phyloP scores from a whole-genome alignment of 2,888 invertebrate genomes.

The Lathronympha strigana region DNA sequence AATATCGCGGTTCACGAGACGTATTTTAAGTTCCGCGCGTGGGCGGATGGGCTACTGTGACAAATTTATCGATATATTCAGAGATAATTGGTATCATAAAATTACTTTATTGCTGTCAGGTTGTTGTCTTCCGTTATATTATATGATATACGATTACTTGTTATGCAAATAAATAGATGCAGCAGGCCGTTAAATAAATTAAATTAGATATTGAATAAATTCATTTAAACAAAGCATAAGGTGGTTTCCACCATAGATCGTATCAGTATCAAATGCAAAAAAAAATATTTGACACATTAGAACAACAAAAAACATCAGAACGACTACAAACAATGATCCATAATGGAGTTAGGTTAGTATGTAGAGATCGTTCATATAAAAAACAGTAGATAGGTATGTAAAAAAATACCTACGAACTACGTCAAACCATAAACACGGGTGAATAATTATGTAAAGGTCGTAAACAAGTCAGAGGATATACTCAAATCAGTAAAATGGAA shows the following conservation, averaged over 20 bases:
- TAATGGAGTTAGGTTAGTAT: too few species aligned
- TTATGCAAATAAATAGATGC: background rate
- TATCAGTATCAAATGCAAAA: too few species aligned
- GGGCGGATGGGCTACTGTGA: constrained; percentile 41
- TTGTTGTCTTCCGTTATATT: constrained; percentile 47
- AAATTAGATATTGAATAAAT: background rate
- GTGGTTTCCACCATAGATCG: too few species aligned
- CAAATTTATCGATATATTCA: constrained; percentile 40
- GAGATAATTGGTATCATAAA: constrained; percentile 44
- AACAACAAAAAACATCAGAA: too few species aligned
- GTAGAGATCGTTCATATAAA: too few species aligned
- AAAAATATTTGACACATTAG: too few species aligned
- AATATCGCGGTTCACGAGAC: constrained; percentile 1
- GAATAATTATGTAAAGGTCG: background rate
- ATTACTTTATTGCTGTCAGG: constrained; percentile 28
- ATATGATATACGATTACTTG: constrained; percentile 2
- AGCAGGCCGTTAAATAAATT: background rate
- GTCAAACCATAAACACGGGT: too few species aligned
- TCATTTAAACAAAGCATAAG: too few species aligned
- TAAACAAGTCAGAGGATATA: background rate
- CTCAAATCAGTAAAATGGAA: constrained; percentile 19
- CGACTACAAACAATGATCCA: too few species aligned
- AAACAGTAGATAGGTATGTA: too few species aligned
- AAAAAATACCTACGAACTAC: too few species aligned
- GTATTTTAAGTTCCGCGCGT: constrained; percentile 34